These are phyloP conservation scores for Clarias batrachus DNA, from an alignment of 2,113 vertebrate genomes.

Conservation along the genomic window DNA sequence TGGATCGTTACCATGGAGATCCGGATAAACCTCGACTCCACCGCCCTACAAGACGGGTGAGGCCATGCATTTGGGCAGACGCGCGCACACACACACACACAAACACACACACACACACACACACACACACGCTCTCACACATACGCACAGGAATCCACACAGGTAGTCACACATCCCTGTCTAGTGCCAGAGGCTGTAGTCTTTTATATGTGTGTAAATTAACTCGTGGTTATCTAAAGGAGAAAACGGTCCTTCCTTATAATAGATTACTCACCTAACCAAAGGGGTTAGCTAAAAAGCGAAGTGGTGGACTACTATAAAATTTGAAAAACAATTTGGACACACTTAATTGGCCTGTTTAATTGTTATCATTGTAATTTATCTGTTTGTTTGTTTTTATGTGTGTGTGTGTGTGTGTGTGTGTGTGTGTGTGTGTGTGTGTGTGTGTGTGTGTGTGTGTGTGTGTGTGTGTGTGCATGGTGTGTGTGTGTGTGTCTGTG, in stretches of 20 bases:
- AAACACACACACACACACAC: conserved; percentile 39
- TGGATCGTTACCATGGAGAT: conserved; percentile 83
- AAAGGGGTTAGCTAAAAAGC: conserved; percentile 34
- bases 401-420: conserved; percentile 14
- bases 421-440: conserved; percentile 31
- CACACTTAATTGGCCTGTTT: not conserved
- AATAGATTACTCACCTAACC: conserved; percentile 30
- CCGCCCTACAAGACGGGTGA: conserved; percentile 74
- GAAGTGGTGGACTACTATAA: not conserved
- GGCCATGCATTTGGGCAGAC: conserved; percentile 68
- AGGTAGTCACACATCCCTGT: conserved; percentile 28
- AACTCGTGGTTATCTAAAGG: conserved; percentile 41
- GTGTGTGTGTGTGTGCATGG: conserved; percentile 32
- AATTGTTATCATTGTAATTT: not conserved
- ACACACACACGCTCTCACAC: conserved; percentile 49
- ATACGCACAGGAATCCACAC: conserved; percentile 43
- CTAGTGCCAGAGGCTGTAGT: conserved; percentile 30
- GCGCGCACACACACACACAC: conserved; percentile 39
- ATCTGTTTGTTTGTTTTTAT: not conserved
- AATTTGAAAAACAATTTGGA: not conserved
- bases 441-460: conserved; percentile 24
- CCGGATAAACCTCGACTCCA: conserved; percentile 74
- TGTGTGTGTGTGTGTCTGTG: conserved; percentile 33
- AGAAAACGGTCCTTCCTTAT: conserved; percentile 22
- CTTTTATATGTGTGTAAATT: conserved; percentile 53